Base-by-base conservation (phyloP, 2,113 vertebrate genomes). In the Progne subis region DNA sequence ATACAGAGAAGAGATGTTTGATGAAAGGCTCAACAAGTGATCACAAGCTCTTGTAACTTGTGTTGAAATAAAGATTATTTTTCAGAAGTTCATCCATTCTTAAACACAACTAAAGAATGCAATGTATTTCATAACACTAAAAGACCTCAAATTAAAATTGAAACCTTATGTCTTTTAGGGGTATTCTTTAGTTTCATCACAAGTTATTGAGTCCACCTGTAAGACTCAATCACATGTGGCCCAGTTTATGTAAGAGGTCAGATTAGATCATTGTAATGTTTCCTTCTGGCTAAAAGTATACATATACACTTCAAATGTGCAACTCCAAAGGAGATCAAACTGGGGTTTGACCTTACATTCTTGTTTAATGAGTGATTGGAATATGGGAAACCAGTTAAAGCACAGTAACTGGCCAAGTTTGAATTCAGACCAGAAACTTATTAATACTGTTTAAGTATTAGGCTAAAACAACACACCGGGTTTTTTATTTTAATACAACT, bases 171-270 rank as follows among this genome's bases (percentile, higher is more conserved):
- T 67, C 56, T 88, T 84, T 74, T 53, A 71, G 32, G 82, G 17
- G 19, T 68, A 55, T 49, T 93, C 64, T 71, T 88, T 32, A 60
- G 39, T 71, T 94, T 86, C 80, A 93, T 83, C 72, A 68, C 28
- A 88, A 95, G 41, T 94, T 94, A 94, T 53, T 94, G 59, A 86
- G 63, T 90, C 88, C 85, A 88, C 82, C 67, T 93, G 55, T 69
- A 93, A 86, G 65, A 74, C 41, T 72, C 55, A 90, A 93, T 80
- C 49, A 79, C 74, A 92, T 47, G 52, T 77, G 88, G 68, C 55
- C 80, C 32, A 59, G 55, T 61, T 95, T 81, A 94, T 37, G 11
- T n/a, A 93, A 83, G 26, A 78, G 80, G 76, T 83, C 79, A 82
- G 82, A 96, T 53, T 60, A 75, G 81, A 89, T 63, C 44, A 61